A percentile compares a stretch with the other conserved stretches of the same genome.
These are phyloP conservation scores for Oasisia sp. DNA, from an alignment of 2,888 invertebrate genomes.

Conservation along the genomic window DNA sequence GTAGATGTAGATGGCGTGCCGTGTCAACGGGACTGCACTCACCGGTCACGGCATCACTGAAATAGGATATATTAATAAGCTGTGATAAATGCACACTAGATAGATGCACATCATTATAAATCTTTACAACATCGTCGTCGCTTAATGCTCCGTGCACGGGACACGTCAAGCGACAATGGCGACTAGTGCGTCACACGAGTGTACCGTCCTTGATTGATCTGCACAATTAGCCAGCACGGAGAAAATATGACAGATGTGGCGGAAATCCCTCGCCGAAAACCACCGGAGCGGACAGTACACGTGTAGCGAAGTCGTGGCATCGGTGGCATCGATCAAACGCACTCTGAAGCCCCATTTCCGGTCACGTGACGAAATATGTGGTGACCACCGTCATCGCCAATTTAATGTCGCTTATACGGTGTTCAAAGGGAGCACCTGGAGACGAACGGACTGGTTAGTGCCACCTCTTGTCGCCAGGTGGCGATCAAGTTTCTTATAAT, in stretches of 20 bases:
- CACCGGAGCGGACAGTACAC: slow-evolving; percentile 1
- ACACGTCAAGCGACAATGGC: neutral
- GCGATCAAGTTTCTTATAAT: neutral
- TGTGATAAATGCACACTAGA: neutral
- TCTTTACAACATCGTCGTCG: neutral
- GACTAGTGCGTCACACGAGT: neutral
- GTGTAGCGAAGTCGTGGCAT: neutral
- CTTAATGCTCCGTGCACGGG: neutral
- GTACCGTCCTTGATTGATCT: neutral
- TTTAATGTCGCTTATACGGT: neutral
- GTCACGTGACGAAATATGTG: neutral
- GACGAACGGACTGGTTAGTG: neutral
- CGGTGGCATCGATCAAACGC: neutral
- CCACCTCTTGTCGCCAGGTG: neutral
- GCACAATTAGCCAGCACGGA: slow-evolving; percentile 1
- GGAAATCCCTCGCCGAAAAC: neutral
- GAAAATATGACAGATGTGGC: slow-evolving; percentile 3
- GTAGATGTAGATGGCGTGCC: neutral
- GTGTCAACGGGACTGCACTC: neutral
- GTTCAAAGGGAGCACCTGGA: no score
- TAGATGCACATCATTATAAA: slow-evolving; percentile 11
- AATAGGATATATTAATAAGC: slow-evolving; percentile 13
- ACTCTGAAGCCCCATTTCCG: neutral
- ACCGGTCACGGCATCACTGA: neutral
- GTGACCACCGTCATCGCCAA: neutral